phyloP scores from a whole-genome alignment of 2,888 invertebrate genomes.

The Leptarthrus brevirostris region DNA sequence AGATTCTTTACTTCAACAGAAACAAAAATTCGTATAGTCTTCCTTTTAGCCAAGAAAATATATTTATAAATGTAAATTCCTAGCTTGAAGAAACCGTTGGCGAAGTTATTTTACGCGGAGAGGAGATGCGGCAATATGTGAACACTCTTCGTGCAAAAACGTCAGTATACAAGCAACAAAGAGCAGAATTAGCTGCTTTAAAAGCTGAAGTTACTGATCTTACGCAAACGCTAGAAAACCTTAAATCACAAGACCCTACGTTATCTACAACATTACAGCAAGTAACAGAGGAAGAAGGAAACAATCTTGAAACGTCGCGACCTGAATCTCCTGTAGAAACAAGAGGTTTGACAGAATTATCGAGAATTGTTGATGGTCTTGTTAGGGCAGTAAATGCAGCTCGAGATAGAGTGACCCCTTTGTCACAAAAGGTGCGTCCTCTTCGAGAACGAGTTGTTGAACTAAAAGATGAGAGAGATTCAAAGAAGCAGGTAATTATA shows the following conservation, averaged over 20 bases:
- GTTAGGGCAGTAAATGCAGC: constrained; percentile 53
- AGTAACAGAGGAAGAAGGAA: constrained; percentile 49
- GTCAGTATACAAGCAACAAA: constrained; percentile 82
- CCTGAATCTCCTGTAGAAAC: constrained; percentile 53
- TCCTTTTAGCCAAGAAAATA: no score
- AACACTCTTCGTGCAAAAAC: constrained; percentile 83
- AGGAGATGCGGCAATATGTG: constrained; percentile 87
- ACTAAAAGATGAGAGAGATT: constrained; percentile 55
- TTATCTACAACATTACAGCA: constrained; percentile 68
- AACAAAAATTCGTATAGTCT: constrained; percentile 67
- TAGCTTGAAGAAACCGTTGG: constrained; percentile 70
- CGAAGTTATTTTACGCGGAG: constrained; percentile 79
- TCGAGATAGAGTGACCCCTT: constrained; percentile 54
- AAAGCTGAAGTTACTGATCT: constrained; percentile 81
- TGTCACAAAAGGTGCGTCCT: constrained; percentile 55
- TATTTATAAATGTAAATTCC: no score
- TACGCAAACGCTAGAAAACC: constrained; percentile 79
- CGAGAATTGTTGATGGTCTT: constrained; percentile 56
- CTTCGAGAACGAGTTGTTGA: constrained; percentile 55
- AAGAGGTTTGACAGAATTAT: constrained; percentile 55
- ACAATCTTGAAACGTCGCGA: constrained; percentile 40
- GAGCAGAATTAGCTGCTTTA: constrained; percentile 79
- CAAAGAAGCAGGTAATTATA: constrained; percentile 55
- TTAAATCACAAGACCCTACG: constrained; percentile 72
- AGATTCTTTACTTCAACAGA: constrained; percentile 73